These are phyloP conservation scores for Abrostola triplasia DNA, from an alignment of 2,888 invertebrate species.

Conservation along the genomic window DNA sequence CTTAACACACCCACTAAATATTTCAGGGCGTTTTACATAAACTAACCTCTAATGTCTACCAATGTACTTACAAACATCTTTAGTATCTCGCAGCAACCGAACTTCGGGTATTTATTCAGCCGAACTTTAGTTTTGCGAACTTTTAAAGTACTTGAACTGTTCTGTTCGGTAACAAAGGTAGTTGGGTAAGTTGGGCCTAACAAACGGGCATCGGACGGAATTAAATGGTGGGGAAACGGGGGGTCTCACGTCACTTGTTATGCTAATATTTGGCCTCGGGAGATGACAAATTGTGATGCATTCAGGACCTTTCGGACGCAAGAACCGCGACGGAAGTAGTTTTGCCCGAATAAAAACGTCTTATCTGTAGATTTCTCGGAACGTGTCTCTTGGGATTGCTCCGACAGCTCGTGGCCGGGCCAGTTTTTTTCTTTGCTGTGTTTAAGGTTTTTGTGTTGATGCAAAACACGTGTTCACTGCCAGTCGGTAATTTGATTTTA, in stretches of 20 bases:
- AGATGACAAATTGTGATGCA: slow-evolving; percentile 72
- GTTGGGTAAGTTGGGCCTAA: slow-evolving; percentile 64
- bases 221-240: slow-evolving; percentile 68
- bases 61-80: slow-evolving; percentile 62
- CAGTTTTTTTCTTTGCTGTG: slow-evolving; percentile 18
- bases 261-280: slow-evolving; percentile 68
- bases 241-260: slow-evolving; percentile 66
- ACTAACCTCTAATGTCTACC: slow-evolving; percentile 58
- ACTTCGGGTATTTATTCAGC: slow-evolving; percentile 68
- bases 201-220: slow-evolving; percentile 65
- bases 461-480: slow-evolving; percentile 43
- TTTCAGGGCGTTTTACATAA: slow-evolving; percentile 55
- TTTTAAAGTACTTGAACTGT: slow-evolving; percentile 68
- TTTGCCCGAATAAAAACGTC: slow-evolving; percentile 44
- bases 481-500: slow-evolving; percentile 47
- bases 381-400: slow-evolving; percentile 20
- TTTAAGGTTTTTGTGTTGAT: slow-evolving; percentile 44
- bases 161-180: slow-evolving; percentile 71
- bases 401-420: slow-evolving; percentile 3
- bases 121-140: slow-evolving; percentile 64
- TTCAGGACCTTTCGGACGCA: slow-evolving; percentile 34
- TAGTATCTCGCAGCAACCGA: slow-evolving; percentile 59
- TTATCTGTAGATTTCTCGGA: slow-evolving; percentile 42
- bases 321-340: slow-evolving; percentile 40
- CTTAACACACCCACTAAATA: slow-evolving; percentile 53